Conservation (phyloP, 2,113 vertebrate species). For the Probosciger aterrimus region DNA sequence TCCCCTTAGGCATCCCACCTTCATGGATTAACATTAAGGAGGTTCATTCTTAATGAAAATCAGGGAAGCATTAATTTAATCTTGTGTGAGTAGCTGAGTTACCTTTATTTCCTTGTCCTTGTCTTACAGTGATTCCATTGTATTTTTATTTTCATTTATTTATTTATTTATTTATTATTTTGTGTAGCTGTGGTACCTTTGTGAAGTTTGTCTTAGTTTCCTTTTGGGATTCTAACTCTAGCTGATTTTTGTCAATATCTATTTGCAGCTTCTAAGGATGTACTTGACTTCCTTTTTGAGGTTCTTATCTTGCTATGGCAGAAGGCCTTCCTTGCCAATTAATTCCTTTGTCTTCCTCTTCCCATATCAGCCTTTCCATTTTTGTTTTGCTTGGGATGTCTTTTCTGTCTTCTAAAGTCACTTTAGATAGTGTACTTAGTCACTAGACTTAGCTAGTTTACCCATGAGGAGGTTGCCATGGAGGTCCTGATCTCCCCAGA, state of each 20-base stretch:
- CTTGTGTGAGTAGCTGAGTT: background rate
- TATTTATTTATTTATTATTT: fast-evolving
- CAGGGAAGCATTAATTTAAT: background rate
- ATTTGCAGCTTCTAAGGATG: background rate
- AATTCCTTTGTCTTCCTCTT: background rate
- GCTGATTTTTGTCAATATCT: background rate
- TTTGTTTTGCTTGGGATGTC: background rate
- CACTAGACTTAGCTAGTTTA: background rate
- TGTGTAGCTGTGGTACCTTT: background rate
- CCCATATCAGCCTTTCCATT: background rate
- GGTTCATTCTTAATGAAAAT: background rate
- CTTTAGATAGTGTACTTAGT: background rate
- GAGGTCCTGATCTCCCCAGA: background rate
- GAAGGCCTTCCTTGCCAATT: background rate
- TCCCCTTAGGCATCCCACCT: background rate
- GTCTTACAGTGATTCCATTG: background rate
- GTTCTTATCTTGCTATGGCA: background rate
- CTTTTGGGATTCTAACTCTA: background rate
- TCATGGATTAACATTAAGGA: background rate
- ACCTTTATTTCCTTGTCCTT: background rate
- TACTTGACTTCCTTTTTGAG: background rate
- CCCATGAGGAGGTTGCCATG: background rate
- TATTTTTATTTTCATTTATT: background rate
- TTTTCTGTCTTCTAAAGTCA: background rate
- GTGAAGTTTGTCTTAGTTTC: background rate